These are phyloP conservation scores for Amyelois transitella DNA, from an alignment of 1,140 invertebrate genomes.

Conservation along the genomic window DNA sequence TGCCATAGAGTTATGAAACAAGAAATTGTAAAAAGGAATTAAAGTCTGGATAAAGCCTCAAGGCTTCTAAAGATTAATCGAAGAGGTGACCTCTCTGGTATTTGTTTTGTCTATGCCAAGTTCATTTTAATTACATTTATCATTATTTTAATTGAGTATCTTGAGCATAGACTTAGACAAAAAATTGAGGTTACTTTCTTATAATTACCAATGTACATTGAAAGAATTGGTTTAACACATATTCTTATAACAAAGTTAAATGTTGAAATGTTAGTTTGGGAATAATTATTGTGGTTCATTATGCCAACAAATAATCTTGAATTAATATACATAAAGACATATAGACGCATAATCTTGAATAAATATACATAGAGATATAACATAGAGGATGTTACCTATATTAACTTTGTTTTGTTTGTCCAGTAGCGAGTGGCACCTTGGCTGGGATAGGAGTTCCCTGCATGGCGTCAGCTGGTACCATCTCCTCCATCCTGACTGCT, in stretches of 20 bases:
- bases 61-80: constrained; percentile 19
- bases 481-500: constrained; percentile 93
- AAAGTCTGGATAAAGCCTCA: not conserved
- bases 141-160: constrained; percentile 13
- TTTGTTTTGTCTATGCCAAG: constrained; percentile 22
- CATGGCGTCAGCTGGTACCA: constrained; percentile 96
- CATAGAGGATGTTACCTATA: too few species aligned
- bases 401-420: constrained; percentile 36
- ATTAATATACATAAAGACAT: too few species aligned
- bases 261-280: not conserved
- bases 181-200: not conserved
- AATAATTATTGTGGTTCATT: not conserved
- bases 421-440: constrained; percentile 95
- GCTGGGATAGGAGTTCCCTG: constrained; percentile 87
- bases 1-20: not conserved
- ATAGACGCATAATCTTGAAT: too few species aligned
- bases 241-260: not conserved
- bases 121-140: constrained; percentile 23
- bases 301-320: too few species aligned
- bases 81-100: constrained; percentile 18
- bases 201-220: not conserved
- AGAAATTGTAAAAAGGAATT: not conserved
- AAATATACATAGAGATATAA: too few species aligned
- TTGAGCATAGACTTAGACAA: not conserved
- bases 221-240: not conserved